phyloP scores from a whole-genome alignment of 2,797 vertebrate genomes.

The Hydrocynus forskahlii region DNA sequence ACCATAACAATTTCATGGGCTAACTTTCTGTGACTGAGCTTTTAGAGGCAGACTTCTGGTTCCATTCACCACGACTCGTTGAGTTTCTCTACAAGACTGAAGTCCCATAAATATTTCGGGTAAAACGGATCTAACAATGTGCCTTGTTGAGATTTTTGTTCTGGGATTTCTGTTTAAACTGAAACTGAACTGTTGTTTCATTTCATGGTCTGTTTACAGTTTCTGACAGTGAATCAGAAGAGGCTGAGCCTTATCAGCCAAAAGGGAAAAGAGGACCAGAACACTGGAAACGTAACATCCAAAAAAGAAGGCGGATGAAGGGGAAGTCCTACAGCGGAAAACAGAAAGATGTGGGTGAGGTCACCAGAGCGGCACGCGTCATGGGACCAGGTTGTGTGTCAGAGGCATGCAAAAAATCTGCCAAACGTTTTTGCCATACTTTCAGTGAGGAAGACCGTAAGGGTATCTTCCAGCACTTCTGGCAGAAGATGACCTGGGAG shows the following conservation, averaged over 20 bases:
- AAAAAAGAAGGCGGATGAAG: neutral
- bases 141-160: no score
- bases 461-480: neutral
- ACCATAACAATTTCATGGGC: no score
- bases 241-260: neutral
- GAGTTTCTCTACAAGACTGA: no score
- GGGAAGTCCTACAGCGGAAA: neutral
- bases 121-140: no score
- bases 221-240: neutral
- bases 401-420: neutral
- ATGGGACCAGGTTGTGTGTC: neutral
- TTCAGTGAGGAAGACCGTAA: neutral
- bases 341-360: constrained; percentile 2
- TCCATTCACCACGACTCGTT: no score
- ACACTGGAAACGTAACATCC: neutral
- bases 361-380: neutral
- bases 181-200: no score
- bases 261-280: constrained; percentile 11
- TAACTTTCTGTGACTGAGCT: no score
- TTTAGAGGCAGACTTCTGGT: no score
- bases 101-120: no score
- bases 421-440: constrained; percentile 9
- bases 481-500: constrained; percentile 6
- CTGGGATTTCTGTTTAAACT: no score
- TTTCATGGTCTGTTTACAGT: neutral